Percentiles rank a stretch among this genome's conserved stretches.
Conservation (phyloP, 2,113 vertebrate species). For the Donacobius atricapilla region DNA sequence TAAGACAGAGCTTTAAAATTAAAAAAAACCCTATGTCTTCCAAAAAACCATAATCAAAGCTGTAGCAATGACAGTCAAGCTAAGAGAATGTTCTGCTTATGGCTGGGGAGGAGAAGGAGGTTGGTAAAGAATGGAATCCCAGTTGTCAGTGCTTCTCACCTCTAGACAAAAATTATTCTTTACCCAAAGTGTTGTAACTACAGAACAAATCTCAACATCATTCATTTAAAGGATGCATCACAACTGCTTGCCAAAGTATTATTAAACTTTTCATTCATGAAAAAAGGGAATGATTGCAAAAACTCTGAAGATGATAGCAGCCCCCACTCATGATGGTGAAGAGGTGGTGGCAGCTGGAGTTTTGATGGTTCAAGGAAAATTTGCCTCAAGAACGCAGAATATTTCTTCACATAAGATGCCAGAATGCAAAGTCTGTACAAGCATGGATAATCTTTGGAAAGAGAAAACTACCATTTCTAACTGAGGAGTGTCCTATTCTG, state of each 20-base stretch:
- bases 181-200: neutral
- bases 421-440: neutral
- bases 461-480: neutral
- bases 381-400: neutral
- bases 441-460: neutral
- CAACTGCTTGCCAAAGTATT: neutral
- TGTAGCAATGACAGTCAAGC: neutral
- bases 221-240: neutral
- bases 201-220: neutral
- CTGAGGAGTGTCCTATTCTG: neutral
- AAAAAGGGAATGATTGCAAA: neutral
- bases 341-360: neutral
- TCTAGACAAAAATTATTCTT: neutral
- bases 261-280: neutral
- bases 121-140: neutral
- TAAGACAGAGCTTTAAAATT: neutral
- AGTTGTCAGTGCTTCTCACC: neutral
- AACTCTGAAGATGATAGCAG: neutral
- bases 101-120: neutral
- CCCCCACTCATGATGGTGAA: neutral
- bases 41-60: neutral
- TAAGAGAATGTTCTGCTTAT: neutral
- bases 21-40: neutral
- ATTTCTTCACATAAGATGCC: neutral
- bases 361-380: neutral